Conservation (phyloP, 2,797 vertebrate species). For the Molossus alvarezi region DNA sequence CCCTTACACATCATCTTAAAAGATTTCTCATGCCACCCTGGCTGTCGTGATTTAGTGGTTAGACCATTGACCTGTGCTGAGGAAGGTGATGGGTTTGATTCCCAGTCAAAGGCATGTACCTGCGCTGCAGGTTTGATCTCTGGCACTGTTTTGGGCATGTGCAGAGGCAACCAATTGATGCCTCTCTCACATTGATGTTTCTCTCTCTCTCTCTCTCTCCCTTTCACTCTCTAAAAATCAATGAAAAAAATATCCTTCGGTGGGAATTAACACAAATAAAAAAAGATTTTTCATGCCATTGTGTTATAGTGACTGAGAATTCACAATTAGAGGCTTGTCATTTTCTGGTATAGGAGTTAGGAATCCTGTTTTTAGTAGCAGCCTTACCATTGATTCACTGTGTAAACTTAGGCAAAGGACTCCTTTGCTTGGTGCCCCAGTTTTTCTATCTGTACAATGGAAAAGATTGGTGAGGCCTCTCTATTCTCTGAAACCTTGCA, state of each 20-base stretch:
- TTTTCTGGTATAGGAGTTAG: not conserved
- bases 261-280: no score
- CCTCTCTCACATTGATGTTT: no score
- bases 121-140: no score
- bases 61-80: no score
- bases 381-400: not conserved
- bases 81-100: no score
- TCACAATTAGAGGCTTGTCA: not conserved
- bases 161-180: no score
- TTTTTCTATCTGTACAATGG: not conserved
- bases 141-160: no score
- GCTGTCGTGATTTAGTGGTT: no score
- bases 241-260: no score
- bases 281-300: not conserved
- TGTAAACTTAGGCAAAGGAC: not conserved
- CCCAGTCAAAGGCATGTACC: no score
- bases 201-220: no score
- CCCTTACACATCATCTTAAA: not conserved
- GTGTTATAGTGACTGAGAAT: not conserved
- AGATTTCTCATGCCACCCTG: not conserved
- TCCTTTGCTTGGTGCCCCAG: not conserved
- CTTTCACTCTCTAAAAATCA: no score
- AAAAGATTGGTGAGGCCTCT: not conserved
- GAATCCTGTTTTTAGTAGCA: not conserved
- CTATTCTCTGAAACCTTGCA: constrained; percentile 10